These are phyloP conservation scores for Ciconia nigra DNA, from an alignment of 2,797 vertebrate species.

Conservation along the genomic window DNA sequence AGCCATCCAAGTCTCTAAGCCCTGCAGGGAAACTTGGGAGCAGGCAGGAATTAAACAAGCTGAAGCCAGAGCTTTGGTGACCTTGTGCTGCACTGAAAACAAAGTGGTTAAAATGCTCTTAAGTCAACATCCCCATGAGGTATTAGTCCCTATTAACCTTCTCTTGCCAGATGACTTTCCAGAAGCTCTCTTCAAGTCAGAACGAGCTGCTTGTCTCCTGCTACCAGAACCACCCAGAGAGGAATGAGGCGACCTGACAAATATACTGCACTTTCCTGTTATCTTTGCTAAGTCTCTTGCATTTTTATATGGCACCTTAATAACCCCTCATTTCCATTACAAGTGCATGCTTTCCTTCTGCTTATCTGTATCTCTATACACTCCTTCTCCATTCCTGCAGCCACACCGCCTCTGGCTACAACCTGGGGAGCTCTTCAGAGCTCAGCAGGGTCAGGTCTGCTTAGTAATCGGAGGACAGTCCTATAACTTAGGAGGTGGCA, in stretches of 20 bases:
- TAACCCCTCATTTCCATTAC: slow-evolving; percentile 75
- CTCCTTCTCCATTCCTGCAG: slow-evolving; percentile 50
- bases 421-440: not conserved
- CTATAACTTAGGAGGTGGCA: not conserved
- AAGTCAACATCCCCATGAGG: not conserved
- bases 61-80: not conserved
- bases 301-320: slow-evolving; percentile 75
- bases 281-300: slow-evolving; percentile 47
- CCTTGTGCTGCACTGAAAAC: not conserved
- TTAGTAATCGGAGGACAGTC: not conserved
- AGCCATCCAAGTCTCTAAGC: not conserved
- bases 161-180: slow-evolving; percentile 19
- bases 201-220: not conserved
- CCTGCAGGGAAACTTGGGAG: not conserved
- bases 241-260: slow-evolving; percentile 37
- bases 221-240: slow-evolving; percentile 45
- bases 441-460: not conserved
- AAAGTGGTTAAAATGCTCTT: not conserved
- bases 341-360: slow-evolving; percentile 64
- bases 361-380: slow-evolving; percentile 42
- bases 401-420: not conserved
- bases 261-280: slow-evolving; percentile 2
- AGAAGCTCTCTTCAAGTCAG: slow-evolving; percentile 1
- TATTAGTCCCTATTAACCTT: not conserved
- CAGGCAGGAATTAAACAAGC: not conserved